Conservation (phyloP, 1,140 invertebrate genomes). For the Linepithema humile region DNA sequence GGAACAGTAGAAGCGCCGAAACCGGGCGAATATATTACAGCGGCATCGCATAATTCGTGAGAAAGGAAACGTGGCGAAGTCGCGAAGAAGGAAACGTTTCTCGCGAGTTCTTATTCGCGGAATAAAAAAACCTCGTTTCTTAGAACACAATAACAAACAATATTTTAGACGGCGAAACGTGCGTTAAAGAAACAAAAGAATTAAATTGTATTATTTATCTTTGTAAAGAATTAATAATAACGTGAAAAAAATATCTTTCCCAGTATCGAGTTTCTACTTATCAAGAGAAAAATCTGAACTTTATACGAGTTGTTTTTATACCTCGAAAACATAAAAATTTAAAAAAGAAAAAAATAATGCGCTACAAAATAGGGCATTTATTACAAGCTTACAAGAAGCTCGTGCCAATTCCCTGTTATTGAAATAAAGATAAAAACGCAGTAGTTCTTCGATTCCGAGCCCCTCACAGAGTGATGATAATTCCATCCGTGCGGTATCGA, state of each 20-base stretch:
- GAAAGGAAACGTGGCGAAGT: not conserved
- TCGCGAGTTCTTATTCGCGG: not conserved
- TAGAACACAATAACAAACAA: not conserved
- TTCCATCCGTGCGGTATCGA: constrained; percentile 50
- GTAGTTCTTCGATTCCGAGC: not conserved
- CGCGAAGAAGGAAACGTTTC: not conserved
- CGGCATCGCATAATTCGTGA: not conserved
- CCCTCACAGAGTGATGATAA: constrained; percentile 29
- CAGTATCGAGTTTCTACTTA: not conserved
- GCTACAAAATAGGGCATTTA: not conserved
- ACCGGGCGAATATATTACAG: not conserved
- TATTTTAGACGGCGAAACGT: not conserved
- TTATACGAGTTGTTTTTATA: too few relatives aligned
- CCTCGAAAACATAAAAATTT: not conserved
- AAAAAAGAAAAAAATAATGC: not conserved
- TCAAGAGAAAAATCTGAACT: not conserved
- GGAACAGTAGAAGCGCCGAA: constrained; percentile 2
- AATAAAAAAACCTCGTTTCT: not conserved
- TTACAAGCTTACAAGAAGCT: constrained; percentile 49
- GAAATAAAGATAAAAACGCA: constrained; percentile 44
- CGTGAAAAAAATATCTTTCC: not conserved
- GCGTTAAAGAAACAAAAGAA: not conserved
- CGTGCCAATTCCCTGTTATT: constrained; percentile 53
- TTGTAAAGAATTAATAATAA: not conserved
- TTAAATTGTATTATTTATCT: not conserved